Evolutionary conservation across 2,113 vertebrate genomes (phyloP), one percentile per base, ranked within the genome.

Genomic region (Terrapene triunguis): DNA sequence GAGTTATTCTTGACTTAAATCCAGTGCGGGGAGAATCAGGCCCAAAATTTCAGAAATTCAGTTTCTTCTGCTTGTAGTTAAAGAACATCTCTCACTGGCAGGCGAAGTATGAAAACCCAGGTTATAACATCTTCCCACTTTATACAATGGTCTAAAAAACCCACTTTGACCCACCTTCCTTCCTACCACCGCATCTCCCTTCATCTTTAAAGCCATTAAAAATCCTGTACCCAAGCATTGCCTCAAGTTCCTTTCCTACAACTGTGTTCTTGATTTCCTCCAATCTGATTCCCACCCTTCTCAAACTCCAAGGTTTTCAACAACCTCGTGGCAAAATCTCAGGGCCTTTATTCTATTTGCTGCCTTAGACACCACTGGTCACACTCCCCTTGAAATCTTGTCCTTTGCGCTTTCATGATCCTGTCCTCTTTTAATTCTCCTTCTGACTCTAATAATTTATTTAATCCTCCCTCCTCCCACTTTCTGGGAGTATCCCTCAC

Each of bases 331-430:
- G 62, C 62, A 32, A 69, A 17, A 69, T n/a, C 35, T 69, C 35
- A 69, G 32, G 16, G 62, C 32, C 32, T 16, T 69, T 69, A 69
- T 2, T 13, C 42, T 50, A 5, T 85, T 25, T 7, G 80, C 91
- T 47, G 53, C 19, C 35, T 91, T 88, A 54, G 65, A 74, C 84
- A 25, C 62, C 80, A 13, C 78, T 92, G 79, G 74, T 90, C n/a
- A 82, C 11, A 72, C 84, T 91, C 90, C 85, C 85, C 90, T 93
- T 96, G 94, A 94, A 87, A 94, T 88, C 82, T 80, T 91, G 90
- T 80, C 84, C 29, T 65, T 79, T 76, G 48, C n/a, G 51, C 85
- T 91, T 89, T 90, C 62, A 65, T 32, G 78, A 95, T 93, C 93
- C 95, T 94, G 95, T 93, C 74, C 53, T 83, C 85, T 88, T 32